A percentile compares a stretch with the other conserved stretches of the same genome.
Conservation (phyloP, 2,888 invertebrate species). For the Metopia argyrocephala region DNA sequence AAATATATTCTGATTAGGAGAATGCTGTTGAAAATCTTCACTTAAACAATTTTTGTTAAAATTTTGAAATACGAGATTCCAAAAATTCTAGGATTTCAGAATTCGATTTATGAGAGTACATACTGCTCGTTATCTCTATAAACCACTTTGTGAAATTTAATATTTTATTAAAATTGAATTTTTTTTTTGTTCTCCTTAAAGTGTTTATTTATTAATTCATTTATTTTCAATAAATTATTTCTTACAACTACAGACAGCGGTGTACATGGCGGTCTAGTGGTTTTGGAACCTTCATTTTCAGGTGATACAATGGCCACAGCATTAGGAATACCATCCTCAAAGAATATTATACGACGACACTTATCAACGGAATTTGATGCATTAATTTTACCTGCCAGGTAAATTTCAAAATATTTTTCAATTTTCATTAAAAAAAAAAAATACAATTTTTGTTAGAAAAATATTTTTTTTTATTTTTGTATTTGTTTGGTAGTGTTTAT, state of each 20-base stretch:
- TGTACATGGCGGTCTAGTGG: conserved; percentile 95
- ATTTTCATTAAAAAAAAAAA: neutral
- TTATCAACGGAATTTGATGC: conserved; percentile 94
- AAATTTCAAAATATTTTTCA: conserved; percentile 68
- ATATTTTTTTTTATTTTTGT: conserved; percentile 9
- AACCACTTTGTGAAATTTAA: no score
- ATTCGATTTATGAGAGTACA: no score
- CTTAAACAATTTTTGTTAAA: no score
- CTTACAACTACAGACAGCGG: conserved; percentile 86
- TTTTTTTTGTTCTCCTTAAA: neutral
- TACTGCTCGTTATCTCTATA: no score
- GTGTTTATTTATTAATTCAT: neutral
- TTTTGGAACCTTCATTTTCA: conserved; percentile 94
- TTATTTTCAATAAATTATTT: neutral
- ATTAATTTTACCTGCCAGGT: conserved; percentile 95
- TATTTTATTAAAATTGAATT: neutral
- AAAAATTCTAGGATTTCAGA: no score
- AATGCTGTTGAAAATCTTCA: no score
- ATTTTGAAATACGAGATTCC: no score
- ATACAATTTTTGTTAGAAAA: neutral
- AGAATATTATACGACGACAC: conserved; percentile 95
- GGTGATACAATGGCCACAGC: conserved; percentile 97
- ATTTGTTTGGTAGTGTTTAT: neutral
- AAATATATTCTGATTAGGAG: no score
- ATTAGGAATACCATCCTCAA: conserved; percentile 93